These are phyloP conservation scores for Siniperca knerii DNA, from an alignment of 2,113 vertebrate genomes.

Conservation along the genomic window DNA sequence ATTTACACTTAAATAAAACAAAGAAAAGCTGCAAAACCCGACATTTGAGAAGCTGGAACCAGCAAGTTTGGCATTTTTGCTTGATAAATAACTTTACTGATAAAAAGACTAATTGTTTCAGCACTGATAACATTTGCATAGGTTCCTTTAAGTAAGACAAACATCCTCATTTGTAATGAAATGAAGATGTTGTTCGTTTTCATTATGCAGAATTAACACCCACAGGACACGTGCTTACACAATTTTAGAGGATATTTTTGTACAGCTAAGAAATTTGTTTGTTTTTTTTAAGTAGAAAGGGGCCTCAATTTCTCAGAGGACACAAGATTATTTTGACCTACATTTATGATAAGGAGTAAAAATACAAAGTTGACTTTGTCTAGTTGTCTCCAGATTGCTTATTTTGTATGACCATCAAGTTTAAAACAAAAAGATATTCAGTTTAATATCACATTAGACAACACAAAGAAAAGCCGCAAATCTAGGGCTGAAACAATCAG, in stretches of 20 bases:
- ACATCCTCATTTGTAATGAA: not conserved
- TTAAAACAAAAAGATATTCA: not conserved
- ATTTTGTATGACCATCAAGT: not conserved
- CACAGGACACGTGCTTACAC: no score
- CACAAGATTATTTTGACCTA: not conserved
- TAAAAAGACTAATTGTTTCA: not conserved
- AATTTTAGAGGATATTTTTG: not conserved
- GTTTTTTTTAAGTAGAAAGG: not conserved
- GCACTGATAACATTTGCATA: not conserved
- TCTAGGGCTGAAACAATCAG: not conserved
- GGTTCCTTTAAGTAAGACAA: not conserved
- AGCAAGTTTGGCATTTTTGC: not conserved
- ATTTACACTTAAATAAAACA: not conserved
- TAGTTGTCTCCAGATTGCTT: not conserved
- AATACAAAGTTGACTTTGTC: not conserved
- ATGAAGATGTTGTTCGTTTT: not conserved
- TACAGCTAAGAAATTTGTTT: not conserved
- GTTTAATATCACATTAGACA: not conserved
- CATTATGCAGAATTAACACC: not conserved
- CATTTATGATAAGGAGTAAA: not conserved
- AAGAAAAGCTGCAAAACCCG: not conserved
- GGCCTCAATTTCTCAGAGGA: not conserved
- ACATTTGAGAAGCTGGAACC: not conserved
- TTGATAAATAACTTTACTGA: not conserved
- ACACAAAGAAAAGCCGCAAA: not conserved